Conservation (phyloP, 92 coral and sea anemone species). For the Pocillopora grandis region DNA sequence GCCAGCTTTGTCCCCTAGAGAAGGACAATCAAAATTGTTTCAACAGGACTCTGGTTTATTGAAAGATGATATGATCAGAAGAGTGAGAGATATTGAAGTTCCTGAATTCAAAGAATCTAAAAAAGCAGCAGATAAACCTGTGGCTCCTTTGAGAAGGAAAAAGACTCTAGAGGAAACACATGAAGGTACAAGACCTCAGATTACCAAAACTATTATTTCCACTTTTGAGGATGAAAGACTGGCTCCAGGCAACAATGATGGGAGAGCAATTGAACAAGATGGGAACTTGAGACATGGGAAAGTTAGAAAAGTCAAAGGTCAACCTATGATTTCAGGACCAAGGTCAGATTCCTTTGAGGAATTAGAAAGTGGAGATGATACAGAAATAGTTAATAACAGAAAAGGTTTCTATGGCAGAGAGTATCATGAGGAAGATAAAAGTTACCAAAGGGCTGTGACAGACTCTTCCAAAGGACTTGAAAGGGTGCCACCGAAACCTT, state of each 20-base stretch:
- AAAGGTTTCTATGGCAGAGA: conserved; percentile 6
- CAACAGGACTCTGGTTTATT: conserved; percentile 3
- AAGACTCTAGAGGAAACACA: conserved; percentile 13
- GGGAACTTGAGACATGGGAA: conserved; percentile 24
- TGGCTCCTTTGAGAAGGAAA: conserved; percentile 27
- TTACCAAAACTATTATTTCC: conserved; percentile 27
- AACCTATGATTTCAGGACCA: not conserved
- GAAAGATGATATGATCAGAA: not conserved
- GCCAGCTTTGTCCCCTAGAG: conserved; percentile 40
- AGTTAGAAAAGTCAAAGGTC: conserved; percentile 12
- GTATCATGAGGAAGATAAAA: conserved; percentile 10
- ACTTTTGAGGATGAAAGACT: conserved; percentile 15
- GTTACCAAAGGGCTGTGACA: conserved; percentile 15
- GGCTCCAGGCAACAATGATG: not conserved
- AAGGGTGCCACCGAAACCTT: conserved; percentile 29
- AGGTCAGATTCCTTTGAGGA: conserved; percentile 41
- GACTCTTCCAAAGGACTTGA: conserved; percentile 19
- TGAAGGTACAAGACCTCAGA: conserved; percentile 18
- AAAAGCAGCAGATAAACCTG: conserved; percentile 1
- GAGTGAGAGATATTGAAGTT: not conserved
- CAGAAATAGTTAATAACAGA: conserved; percentile 13
- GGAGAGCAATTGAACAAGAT: not conserved
- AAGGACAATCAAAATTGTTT: conserved; percentile 11
- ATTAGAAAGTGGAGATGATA: conserved; percentile 48
- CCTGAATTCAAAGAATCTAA: not conserved